phyloP scores from a whole-genome alignment of 2,888 invertebrate genomes.

The Cryptops parisi region DNA sequence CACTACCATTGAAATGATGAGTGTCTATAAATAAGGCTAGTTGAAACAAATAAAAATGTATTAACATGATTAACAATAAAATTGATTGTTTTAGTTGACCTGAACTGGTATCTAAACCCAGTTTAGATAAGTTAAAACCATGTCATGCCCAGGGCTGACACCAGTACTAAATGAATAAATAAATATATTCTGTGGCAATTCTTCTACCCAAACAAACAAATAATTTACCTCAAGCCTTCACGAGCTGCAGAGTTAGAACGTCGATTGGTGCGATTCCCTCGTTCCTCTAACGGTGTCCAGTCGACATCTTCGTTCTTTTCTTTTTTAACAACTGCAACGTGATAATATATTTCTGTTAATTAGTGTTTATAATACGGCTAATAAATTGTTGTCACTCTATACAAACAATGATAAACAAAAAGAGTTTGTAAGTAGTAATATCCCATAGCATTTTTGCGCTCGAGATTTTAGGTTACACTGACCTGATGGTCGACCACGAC shows the following conservation, averaged over 20 bases:
- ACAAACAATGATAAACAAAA: no score
- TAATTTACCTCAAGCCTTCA: not conserved
- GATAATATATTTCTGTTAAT: no score
- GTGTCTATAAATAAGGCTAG: no score
- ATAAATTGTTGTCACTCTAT: no score
- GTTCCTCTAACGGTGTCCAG: slow-evolving; percentile 10
- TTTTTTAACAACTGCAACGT: not conserved
- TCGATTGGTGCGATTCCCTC: not conserved
- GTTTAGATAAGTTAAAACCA: no score
- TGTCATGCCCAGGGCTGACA: no score
- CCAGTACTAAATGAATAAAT: not conserved
- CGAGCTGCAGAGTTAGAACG: not conserved
- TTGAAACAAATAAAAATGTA: not conserved
- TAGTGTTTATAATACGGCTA: no score
- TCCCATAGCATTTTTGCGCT: not conserved
- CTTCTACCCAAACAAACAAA: not conserved
- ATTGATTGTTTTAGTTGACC: no score
- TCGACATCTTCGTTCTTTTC: slow-evolving; percentile 12
- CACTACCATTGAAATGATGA: no score
- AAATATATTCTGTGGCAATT: not conserved
- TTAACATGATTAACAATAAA: no score
- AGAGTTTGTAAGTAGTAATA: not conserved
- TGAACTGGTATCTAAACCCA: no score
- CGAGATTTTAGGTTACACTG: not conserved
- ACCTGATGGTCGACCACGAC: slow-evolving; percentile 7